Evolutionary conservation across 2,888 invertebrate species (phyloP), one percentile per base, ranked within the genome.

Genomic region (Tridacna gigas): DNA sequence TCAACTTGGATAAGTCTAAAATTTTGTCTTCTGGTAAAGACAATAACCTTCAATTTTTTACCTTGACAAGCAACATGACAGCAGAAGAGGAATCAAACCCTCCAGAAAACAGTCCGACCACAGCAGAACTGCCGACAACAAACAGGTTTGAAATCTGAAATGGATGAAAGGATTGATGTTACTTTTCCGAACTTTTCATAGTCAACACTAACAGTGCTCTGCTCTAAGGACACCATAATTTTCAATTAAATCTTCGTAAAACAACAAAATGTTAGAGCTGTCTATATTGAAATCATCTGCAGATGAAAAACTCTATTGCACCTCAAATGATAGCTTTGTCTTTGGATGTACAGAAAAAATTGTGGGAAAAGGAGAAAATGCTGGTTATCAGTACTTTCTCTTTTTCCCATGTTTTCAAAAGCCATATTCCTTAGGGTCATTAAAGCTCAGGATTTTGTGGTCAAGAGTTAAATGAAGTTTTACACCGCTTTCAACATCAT

Each of bases 21-120:
- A 56, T 56, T 5, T 56, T 56, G 18, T 20, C 56, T 3, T 56
- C 9, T 56, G 56, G 4, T 9, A 63, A n/a, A 9, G 22, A 22
- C 7, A 2, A n/a, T 9, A 18, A 63, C 63, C 7, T 37, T 7
- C 37, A 37, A 4, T 56, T 25, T 13, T 61, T 60, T 66, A 91
- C 91, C 90, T 92, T 92, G n/a, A 91, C 85, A 51, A 92, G 20
- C 5, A 92, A 82, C 84, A 90, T 90, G 18, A 91, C 86, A 48
- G 89, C 90, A 22, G 91, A 85, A 7, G 91, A 92, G 25, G 86
- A 86, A 69, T 92, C 91, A 86, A 91, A 91, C 0, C 90, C 90
- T n/a, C 91, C 91, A 86, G 90, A 90, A 47, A 91, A 75, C 20
- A 91, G 82, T 15, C 91, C 91, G 15, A 91, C 90, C 25, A 91